These are phyloP conservation scores for Folsomia manolachei DNA, from an alignment of 2,888 invertebrate species.

Conservation along the genomic window DNA sequence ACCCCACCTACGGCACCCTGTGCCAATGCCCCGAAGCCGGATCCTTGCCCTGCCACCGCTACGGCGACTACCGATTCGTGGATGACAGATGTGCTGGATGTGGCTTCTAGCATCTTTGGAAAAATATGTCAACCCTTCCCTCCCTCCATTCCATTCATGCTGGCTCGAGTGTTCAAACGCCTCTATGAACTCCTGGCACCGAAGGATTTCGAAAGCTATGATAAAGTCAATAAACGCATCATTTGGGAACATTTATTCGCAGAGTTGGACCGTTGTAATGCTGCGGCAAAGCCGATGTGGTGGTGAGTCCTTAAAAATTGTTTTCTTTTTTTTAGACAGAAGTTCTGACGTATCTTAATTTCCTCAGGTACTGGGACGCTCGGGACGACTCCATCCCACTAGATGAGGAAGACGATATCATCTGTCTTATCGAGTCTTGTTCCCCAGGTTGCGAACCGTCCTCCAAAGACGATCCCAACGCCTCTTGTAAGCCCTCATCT, in stretches of 20 bases:
- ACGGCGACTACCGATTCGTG: background rate
- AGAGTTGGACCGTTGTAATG: slow-evolving; percentile 2
- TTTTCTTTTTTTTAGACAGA: background rate
- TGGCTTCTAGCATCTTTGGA: slow-evolving; percentile 18
- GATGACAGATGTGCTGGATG: slow-evolving; percentile 22
- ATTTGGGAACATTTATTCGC: slow-evolving; percentile 1
- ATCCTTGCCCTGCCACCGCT: background rate
- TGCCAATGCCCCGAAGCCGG: background rate
- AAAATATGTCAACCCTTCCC: slow-evolving; percentile 28
- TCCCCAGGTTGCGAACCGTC: background rate
- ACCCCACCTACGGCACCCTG: too few relatives aligned
- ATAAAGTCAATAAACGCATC: background rate
- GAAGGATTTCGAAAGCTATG: too few relatives aligned
- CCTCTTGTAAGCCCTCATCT: background rate
- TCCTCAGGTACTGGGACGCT: slow-evolving; percentile 15
- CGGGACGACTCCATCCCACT: background rate
- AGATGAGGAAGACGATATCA: background rate
- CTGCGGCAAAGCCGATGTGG: background rate
- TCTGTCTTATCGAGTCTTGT: background rate
- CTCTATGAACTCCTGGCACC: too few relatives aligned
- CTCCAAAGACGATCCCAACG: background rate
- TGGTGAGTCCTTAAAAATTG: background rate
- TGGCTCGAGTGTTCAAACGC: too few relatives aligned
- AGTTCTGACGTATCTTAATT: background rate
- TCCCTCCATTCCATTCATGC: slow-evolving; percentile 19